Conservation (phyloP, 2,888 invertebrate genomes). For the Liposcelis brunnea region DNA sequence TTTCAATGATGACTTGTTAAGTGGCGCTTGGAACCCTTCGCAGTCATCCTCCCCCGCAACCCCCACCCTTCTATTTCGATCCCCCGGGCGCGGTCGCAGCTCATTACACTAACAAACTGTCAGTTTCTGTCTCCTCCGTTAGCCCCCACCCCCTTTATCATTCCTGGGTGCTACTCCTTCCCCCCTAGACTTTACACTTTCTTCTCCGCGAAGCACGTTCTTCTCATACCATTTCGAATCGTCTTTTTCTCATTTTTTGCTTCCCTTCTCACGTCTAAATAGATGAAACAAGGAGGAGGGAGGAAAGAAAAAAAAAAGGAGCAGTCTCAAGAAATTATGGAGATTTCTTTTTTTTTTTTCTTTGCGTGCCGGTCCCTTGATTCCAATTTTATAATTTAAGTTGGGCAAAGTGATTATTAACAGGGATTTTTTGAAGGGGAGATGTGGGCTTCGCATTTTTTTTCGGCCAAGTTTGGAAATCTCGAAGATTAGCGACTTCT, state of each 20-base stretch:
- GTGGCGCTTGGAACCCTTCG: not conserved
- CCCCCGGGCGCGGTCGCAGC: constrained; percentile 8
- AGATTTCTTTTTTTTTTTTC: constrained; percentile 9
- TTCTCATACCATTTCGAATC: not conserved
- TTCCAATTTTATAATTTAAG: constrained; percentile 6
- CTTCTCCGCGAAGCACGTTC: not conserved
- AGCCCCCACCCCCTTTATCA: constrained; percentile 9
- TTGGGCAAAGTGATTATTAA: constrained; percentile 8
- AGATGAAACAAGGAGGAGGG: constrained; percentile 2
- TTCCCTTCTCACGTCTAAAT: no score
- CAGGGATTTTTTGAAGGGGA: constrained; percentile 6
- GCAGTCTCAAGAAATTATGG: constrained; percentile 9
- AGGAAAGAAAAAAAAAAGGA: constrained; percentile 1
- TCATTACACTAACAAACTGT: constrained; percentile 11
- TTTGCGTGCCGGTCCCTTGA: not conserved
- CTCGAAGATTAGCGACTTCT: no score
- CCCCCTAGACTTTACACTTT: no score
- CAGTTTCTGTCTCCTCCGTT: constrained; percentile 6
- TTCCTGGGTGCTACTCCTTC: no score
- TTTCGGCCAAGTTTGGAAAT: no score
- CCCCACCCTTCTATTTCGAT: not conserved
- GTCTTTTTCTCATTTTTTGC: no score
- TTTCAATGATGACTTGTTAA: constrained; percentile 3
- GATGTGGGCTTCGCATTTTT: no score
- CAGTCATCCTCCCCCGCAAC: not conserved